Conservation (phyloP, 2,797 vertebrate species). For the Dermochelys coriacea region DNA sequence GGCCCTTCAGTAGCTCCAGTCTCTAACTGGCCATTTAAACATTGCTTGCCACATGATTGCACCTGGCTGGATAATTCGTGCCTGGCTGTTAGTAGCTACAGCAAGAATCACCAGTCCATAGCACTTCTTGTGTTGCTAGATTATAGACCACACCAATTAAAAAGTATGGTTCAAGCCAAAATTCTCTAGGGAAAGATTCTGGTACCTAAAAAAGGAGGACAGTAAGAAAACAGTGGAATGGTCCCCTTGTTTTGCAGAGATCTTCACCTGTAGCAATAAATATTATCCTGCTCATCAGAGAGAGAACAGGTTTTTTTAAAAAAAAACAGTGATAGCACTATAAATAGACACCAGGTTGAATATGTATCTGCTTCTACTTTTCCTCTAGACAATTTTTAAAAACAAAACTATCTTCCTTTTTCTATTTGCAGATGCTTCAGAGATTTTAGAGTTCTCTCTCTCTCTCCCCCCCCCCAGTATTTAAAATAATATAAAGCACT, state of each 20-base stretch:
- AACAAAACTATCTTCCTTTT: neutral
- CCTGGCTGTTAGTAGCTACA: neutral
- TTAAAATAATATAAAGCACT: neutral
- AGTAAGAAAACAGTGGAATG: neutral
- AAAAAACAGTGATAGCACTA: neutral
- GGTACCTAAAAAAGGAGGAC: neutral
- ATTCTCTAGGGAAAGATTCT: neutral
- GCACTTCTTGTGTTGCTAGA: neutral
- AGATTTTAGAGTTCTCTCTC: neutral
- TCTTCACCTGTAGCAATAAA: neutral
- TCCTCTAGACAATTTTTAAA: neutral
- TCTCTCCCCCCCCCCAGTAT: neutral
- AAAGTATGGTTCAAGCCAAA: neutral
- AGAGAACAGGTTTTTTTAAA: neutral
- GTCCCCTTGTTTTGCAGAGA: neutral
- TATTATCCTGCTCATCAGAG: neutral
- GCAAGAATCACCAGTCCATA: neutral
- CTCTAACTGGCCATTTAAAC: neutral
- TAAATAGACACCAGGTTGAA: neutral
- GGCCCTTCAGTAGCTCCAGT: neutral
- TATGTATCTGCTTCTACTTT: neutral
- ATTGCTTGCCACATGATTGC: neutral
- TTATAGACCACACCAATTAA: neutral
- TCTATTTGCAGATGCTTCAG: neutral
- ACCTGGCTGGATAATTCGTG: neutral